A percentile compares a stretch with the other conserved stretches of the same genome.
Evolutionary conservation across 2,797 vertebrate species (phyloP).

Genomic region (Lutjanus campechanus): DNA sequence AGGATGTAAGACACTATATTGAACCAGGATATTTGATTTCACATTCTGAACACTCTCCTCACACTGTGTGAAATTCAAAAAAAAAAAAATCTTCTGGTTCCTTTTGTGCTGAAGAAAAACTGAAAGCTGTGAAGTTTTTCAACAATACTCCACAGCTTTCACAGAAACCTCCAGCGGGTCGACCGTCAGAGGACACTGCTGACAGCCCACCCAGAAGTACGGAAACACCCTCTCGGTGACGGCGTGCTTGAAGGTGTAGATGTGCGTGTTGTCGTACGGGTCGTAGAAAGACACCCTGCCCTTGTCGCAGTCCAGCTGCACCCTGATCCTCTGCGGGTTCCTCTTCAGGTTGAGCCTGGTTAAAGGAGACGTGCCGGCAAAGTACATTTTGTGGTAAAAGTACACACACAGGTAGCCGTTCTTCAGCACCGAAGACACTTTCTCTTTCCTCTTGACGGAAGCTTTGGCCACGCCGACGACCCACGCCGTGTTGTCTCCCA

Average conservation of each 20-base stretch:
- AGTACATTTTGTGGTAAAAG: conserved; percentile 84
- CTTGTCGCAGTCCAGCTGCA: conserved; percentile 79
- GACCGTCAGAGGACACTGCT: conserved; percentile 73
- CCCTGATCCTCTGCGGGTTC: conserved; percentile 71
- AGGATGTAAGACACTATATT: background rate
- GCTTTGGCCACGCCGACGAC: conserved; percentile 81
- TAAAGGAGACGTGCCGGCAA: conserved; percentile 82
- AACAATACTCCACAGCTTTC: conserved; percentile 35
- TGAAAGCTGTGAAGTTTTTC: background rate
- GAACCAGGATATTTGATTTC: background rate
- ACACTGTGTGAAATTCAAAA: background rate
- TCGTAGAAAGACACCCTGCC: conserved; percentile 77
- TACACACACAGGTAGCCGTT: conserved; percentile 83
- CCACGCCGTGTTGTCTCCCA: conserved; percentile 81
- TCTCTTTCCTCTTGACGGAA: conserved; percentile 78
- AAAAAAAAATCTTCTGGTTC: no score
- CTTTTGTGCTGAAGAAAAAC: background rate
- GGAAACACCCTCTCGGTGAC: conserved; percentile 78
- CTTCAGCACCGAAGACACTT: conserved; percentile 76
- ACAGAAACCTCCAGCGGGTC: conserved; percentile 66
- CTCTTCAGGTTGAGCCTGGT: conserved; percentile 73
- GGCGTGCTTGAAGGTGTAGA: conserved; percentile 82
- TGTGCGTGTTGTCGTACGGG: conserved; percentile 57
- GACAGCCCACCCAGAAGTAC: conserved; percentile 84
- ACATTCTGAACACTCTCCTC: background rate